Conservation (phyloP, 1,140 invertebrate species). For the Chironomus striatipennis region DNA sequence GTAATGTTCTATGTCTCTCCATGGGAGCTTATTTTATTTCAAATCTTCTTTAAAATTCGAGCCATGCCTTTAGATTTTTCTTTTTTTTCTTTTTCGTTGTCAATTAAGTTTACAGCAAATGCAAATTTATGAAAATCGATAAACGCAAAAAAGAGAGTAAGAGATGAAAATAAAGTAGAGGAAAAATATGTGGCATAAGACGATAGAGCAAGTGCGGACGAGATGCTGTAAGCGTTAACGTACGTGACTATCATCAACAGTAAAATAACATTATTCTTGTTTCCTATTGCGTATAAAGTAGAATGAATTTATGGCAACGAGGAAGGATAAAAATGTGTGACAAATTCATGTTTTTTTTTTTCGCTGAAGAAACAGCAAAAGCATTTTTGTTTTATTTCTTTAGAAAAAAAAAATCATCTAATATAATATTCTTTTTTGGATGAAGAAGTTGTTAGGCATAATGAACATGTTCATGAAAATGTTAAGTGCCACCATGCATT, state of each 20-base stretch:
- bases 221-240: neutral
- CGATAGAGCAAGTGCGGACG: neutral
- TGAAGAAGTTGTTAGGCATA: too few species aligned
- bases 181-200: neutral
- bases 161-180: neutral
- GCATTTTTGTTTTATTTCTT: too few species aligned
- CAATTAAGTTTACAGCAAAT: slow-evolving; percentile 12
- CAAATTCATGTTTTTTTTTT: neutral
- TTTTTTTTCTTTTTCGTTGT: neutral
- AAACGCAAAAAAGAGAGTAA: neutral
- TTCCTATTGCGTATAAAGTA: neutral
- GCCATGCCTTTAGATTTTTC: neutral
- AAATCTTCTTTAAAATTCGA: slow-evolving; percentile 15
- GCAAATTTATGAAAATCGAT: slow-evolving; percentile 22
- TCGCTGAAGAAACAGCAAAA: neutral
- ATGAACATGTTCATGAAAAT: too few species aligned
- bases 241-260: slow-evolving; percentile 17
- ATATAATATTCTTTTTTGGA: too few species aligned
- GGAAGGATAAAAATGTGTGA: slow-evolving; percentile 7
- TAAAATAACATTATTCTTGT: slow-evolving; percentile 9
- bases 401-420: too few species aligned
- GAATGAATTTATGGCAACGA: slow-evolving; percentile 8
- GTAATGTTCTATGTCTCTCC: too few species aligned
- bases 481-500: too few species aligned
- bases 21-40: too few species aligned